Evolutionary conservation across 2,113 vertebrate species (phyloP), one percentile per base, ranked within the genome.

Genomic region (Casuarius casuarius): DNA sequence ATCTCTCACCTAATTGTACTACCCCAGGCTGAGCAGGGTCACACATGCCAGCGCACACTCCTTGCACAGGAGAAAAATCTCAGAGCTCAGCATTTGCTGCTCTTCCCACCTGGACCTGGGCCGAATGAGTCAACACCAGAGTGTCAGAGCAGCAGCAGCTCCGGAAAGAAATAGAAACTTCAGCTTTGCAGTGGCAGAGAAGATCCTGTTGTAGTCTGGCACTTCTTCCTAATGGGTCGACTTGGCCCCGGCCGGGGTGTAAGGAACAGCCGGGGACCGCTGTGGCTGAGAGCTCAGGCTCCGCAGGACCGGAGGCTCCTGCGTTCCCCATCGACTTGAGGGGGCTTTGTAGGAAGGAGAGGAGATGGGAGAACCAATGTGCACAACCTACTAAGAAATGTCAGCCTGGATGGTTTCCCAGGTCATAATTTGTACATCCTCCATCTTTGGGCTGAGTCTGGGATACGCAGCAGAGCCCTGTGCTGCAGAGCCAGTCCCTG

Each of bases 231-330:
- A 16, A 46, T 48, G 74, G 59, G 48, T 72, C 56, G 44, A 17
- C 76, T 54, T 26, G n/a, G 44, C 40, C 8, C 26, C 0, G 8
- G 42, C 33, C 3, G 1, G 4, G 4, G 61, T 9, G 14, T 33
- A 44, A 92, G 51, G 31, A 58, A 71, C 21, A 25, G 16, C 20
- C 35, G 19, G 48, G 38, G 35, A 33, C 23, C 22, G 10, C 9
- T 18, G 13, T 5, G 40, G 28, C 40, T 1, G 1, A 84, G 75
- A 68, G 70, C n/a, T 73, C 1, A 1, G 65, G 16, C 26, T 66
- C 31, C 35, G n/a, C 40, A 44, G 56, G 42, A 70, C 25, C 3
- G 26, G 65, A 61, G 42, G 42, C 19, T 73, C 67, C 73, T 44
- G n/a, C 20, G 22, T 21, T 70, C 46, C 38, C 16, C n/a, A 52